Base-by-base conservation (phyloP, 2,113 vertebrate species). In the Pachycephala philippinensis region DNA sequence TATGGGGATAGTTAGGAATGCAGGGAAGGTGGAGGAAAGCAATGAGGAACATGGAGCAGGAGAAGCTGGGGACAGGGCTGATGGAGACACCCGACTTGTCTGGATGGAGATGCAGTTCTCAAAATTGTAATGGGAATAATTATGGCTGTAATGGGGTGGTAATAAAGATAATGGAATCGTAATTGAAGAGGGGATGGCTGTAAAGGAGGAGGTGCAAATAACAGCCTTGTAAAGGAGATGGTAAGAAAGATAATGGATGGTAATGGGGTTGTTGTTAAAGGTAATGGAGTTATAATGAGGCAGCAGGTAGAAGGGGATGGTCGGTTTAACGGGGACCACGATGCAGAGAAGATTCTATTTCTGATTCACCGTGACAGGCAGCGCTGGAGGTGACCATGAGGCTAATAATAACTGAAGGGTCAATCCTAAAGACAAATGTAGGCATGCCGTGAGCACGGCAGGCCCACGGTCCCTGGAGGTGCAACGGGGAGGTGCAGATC, bases 251-350 rank as follows among this genome's bases (percentile, higher is more conserved):
- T 97, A 98, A 98, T 96, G 97, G 97, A 54, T 93, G 69, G 96
- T 97, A 97, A 98, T 92, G 85, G 97, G 31, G 90, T 95, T 95
- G 93, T 91, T 94, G 95, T 91, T 97, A 93, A 94, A 97, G 84
- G 94, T 97, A 98, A 98, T 98, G 97, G 97, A 94, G 93, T 97
- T 98, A 95, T 97, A 98, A 98, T 97, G 97, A 98, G 97, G 92
- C 13, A 3, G 93, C 89, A 89, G 84, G 95, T 87, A 94, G 87
- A 87, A 91, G 82, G 44, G 40, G 74, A 89, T 93, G 94, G 90
- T 97, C 82, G 60, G 90, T 93, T 84, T 97, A 96, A 97, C 6
- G 45, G 89, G 83, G 87, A 56, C 91, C 33, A 1, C 16, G 87
- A 83, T 65, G 71, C 96, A 96, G 91, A 84, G 93, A 94, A 68